Evolutionary conservation across 2,888 invertebrate species (phyloP).

Genomic region (Scaptomyza reducta): DNA sequence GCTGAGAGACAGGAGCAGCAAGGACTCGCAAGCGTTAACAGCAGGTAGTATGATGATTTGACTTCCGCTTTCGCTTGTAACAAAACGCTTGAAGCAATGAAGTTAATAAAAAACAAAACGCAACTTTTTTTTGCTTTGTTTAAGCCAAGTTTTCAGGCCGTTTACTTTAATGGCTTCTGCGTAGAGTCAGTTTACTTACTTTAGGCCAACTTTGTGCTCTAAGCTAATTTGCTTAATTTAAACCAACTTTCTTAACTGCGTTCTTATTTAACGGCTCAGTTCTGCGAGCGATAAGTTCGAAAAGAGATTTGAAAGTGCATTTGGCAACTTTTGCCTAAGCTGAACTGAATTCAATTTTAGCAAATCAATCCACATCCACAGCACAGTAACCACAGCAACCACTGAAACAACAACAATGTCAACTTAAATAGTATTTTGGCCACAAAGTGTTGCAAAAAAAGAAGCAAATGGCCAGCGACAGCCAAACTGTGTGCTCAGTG

Average conservation of each 20-base stretch:
- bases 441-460: slow-evolving; percentile 30
- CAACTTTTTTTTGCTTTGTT: slow-evolving; percentile 53
- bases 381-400: slow-evolving; percentile 22
- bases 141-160: slow-evolving; percentile 50
- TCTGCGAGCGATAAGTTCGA: slow-evolving; percentile 35
- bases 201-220: slow-evolving; percentile 19
- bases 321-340: slow-evolving; percentile 25
- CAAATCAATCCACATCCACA: slow-evolving; percentile 33
- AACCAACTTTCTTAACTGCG: slow-evolving; percentile 29
- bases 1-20: not conserved
- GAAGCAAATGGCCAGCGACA: slow-evolving; percentile 38
- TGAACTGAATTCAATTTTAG: slow-evolving; percentile 47
- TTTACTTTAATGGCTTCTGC: slow-evolving; percentile 39
- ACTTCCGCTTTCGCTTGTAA: slow-evolving; percentile 49
- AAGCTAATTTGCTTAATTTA: slow-evolving; percentile 59
- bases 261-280: slow-evolving; percentile 36
- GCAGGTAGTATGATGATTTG: slow-evolving; percentile 28
- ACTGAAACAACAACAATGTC: slow-evolving; percentile 35
- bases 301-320: slow-evolving; percentile 21
- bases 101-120: slow-evolving; percentile 57
- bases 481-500: slow-evolving; percentile 3
- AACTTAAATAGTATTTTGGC: slow-evolving; percentile 21
- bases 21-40: not conserved
- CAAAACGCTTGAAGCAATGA: slow-evolving; percentile 51
- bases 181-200: slow-evolving; percentile 22